Evolutionary conservation across 2,113 vertebrate species (phyloP), one percentile per base, ranked within the genome.

Genomic region (Corvus hawaiiensis): DNA sequence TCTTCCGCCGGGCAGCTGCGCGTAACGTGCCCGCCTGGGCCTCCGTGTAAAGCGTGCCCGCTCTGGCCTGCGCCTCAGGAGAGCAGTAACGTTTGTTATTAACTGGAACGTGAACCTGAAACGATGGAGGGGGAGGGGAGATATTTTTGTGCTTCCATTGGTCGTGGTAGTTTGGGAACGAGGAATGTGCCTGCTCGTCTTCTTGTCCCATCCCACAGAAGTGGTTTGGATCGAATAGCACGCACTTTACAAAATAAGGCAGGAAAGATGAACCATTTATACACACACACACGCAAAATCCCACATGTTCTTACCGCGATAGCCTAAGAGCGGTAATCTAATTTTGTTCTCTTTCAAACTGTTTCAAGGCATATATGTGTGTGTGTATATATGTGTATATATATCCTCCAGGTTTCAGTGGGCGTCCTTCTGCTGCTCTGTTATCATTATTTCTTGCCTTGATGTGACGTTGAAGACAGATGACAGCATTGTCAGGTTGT

Each of bases 401-500:
- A 94, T 94, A 92, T 94, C 91, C 87, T 94, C 80, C 95, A 93
- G 93, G 84, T 97, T 97, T 95, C 96, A 94, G 97, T 97, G 89
- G 97, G 98, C 85, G 94, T 96, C 96, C 96, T 97, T 97, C 95
- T 96, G 93, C 94, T 87, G 81, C 97, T 96, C 93, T 95, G 96
- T 97, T 97, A 97, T 95, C 95, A 96, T 97, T 96, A 96, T 96
- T 97, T 95, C 92, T 96, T 92, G 90, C 90, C 97, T 97, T 97
- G 96, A 97, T 94, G 97, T 97, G 96, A 97, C 96, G 96, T 87
- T 97, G 96, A 97, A 97, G 97, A 95, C 95, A 92, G 97, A 97
- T 97, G 97, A 97, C 97, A 96, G 96, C 94, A 97, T 97, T 97
- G 97, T 97, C 97, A 97, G 94, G 90, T 96, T 96, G 97, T 96